Percentiles rank a stretch among this genome's conserved stretches.
phyloP scores from a whole-genome alignment of 2,888 invertebrate species.

The Julus scanicus region DNA sequence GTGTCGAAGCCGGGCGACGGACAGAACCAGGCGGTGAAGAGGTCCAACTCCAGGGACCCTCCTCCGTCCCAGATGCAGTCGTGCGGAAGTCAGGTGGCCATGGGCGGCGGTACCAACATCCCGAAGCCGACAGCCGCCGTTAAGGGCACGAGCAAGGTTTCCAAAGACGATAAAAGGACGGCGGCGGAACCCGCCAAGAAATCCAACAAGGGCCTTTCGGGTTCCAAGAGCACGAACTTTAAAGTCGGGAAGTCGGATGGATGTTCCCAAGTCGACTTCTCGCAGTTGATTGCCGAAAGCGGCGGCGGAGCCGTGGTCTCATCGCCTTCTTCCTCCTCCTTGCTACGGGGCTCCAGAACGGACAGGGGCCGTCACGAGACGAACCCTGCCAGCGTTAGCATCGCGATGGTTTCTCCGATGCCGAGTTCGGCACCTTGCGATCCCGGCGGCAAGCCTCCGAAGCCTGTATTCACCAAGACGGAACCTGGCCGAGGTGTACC shows the following conservation, averaged over 20 bases:
- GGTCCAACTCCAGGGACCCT: neutral
- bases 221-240: neutral
- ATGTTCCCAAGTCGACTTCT: slow-evolving; percentile 51
- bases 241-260: slow-evolving; percentile 46
- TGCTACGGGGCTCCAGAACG: neutral
- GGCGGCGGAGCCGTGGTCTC: neutral
- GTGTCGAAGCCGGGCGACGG: neutral
- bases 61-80: neutral
- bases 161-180: slow-evolving; percentile 55
- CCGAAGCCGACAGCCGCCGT: slow-evolving; percentile 93
- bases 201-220: neutral
- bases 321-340: neutral
- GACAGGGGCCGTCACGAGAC: slow-evolving; percentile 51
- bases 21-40: neutral
- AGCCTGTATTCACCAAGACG: neutral
- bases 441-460: slow-evolving; percentile 19
- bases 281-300: slow-evolving; percentile 53
- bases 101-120: slow-evolving; percentile 73
- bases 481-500: slow-evolving; percentile 22
- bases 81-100: neutral
- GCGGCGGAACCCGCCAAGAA: neutral
- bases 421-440: slow-evolving; percentile 66
- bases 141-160: slow-evolving; percentile 78
- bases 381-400: slow-evolving; percentile 61
- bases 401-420: slow-evolving; percentile 81